phyloP scores from a whole-genome alignment of 2,113 vertebrate species.

The Lagopus muta region DNA sequence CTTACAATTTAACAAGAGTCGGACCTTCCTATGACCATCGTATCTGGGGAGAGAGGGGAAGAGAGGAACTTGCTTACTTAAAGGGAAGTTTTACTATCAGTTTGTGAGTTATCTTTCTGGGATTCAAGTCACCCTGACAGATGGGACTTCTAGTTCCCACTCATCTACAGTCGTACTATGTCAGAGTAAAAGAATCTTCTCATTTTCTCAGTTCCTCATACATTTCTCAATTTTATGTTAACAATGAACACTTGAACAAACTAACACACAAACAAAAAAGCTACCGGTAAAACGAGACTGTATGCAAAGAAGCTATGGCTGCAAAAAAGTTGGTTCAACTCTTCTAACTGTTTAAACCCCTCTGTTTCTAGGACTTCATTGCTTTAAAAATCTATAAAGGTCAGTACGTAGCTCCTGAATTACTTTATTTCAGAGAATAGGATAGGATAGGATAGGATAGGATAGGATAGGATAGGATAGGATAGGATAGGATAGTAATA shows the following conservation, averaged over 20 bases:
- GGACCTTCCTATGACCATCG: neutral
- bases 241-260: neutral
- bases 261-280: neutral
- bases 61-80: neutral
- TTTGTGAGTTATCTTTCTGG: neutral
- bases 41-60: rapidly evolving
- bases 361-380: neutral
- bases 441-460: neutral
- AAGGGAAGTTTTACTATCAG: neutral
- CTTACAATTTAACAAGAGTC: neutral
- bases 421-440: neutral
- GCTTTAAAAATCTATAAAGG: neutral
- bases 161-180: neutral
- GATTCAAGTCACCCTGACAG: neutral
- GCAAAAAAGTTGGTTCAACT: neutral
- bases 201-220: neutral
- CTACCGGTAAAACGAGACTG: neutral
- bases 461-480: neutral
- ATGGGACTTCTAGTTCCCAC: neutral
- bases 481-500: neutral
- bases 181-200: neutral
- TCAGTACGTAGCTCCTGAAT: neutral
- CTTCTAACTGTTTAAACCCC: neutral
- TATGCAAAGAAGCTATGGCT: neutral
- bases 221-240: neutral